Base-by-base conservation (phyloP, 2,888 invertebrate genomes). In the Lasioglossum marginatum region DNA sequence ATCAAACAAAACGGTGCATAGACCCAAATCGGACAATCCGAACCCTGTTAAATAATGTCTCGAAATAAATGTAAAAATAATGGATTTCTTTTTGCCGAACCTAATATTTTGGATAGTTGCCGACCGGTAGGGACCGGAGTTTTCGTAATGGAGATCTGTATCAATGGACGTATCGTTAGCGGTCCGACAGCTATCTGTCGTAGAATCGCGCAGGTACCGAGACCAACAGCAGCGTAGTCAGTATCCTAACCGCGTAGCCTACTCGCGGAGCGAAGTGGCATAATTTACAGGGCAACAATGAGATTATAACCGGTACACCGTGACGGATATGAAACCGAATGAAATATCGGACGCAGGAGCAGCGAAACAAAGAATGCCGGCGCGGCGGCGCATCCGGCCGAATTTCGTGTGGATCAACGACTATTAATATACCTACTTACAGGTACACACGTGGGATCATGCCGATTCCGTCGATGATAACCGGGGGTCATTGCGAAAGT, bases 261-360 rank as follows among this genome's bases (percentile, higher is more conserved):
- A 27, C 79, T 79, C 52, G 81, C 37, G 52, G 10, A 81, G 72
- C 66, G 75, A 76, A 79, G 81, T 74, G 57, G 81, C 81, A 87
- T 87, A 83, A 90, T 89, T 88, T 83, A 86, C 89, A 57, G 52
- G 43, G 71, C 52, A 83, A 89, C 90, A 89, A 88, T 90, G 82
- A 83, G 79, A 88, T 82, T 82, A 82, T 80, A 78, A 86, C 77
- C 82, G 75, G 90, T 82, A 77, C 75, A 83, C 81, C 81, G 89
- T 86, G 74, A 90, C 86, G 79, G 71, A 70, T 87, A 87, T 79
- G 88, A 84, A 89, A 83, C 76, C 86, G 81, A 83, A 89, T 79
- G 90, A 91, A 91, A 92, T 93, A 92, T 93, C 93, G 91, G 92
- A 88, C 89, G 90, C 90, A 91, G 90, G 90, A 91, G 23, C 52